Conservation (phyloP, 2,113 vertebrate species). For the Tamias sibiricus region DNA sequence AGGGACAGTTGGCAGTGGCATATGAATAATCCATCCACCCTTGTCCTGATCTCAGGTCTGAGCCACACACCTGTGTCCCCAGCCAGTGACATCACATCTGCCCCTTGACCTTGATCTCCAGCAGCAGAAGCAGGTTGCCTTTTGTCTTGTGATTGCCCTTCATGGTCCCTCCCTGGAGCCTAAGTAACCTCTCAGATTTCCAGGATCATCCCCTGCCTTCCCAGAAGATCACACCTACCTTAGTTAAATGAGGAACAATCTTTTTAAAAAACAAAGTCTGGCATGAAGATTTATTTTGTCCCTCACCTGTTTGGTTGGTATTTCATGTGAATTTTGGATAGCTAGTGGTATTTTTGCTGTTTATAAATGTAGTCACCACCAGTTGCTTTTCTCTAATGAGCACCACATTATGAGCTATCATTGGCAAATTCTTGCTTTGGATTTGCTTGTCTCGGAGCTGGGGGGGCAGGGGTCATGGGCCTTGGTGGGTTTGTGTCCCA, state of each 20-base stretch:
- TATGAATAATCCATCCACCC: neutral
- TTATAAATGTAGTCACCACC: neutral
- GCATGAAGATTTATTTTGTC: neutral
- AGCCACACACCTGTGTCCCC: slow-evolving; percentile 1
- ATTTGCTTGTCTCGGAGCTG: neutral
- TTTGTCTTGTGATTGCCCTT: neutral
- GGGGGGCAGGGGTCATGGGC: too few relatives aligned
- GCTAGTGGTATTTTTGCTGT: neutral
- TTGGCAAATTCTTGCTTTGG: neutral
- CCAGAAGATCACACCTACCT: neutral
- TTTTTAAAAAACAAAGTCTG: neutral
- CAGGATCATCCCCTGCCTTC: neutral
- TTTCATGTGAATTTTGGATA: neutral
- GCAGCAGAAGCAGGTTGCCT: neutral
- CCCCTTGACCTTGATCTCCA: slow-evolving; percentile 43
- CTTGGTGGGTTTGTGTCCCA: neutral
- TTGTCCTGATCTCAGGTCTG: neutral
- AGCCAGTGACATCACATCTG: slow-evolving; percentile 28
- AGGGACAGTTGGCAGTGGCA: neutral
- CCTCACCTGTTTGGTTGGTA: neutral
- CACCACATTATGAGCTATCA: neutral
- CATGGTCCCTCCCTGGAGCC: neutral
- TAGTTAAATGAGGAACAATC: neutral
- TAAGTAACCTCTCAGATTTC: neutral
- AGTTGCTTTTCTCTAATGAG: neutral